Evolutionary conservation across 2,113 vertebrate genomes (phyloP).

Genomic region (Hemibagrus wyckioides): DNA sequence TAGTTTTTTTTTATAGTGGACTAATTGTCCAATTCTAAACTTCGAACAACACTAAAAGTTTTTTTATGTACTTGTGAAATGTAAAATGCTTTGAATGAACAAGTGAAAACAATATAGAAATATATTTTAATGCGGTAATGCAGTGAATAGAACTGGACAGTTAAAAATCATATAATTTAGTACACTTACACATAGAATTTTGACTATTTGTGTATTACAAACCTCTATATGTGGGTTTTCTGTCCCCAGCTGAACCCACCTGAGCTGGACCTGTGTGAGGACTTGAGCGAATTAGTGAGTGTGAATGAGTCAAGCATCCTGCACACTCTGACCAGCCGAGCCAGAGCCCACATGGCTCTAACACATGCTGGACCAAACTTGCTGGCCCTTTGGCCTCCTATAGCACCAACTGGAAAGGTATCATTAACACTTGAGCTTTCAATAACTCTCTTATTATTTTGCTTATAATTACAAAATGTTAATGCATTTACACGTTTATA

Average conservation of each 20-base stretch:
- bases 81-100: neutral
- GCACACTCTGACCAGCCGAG: slow-evolving; percentile 79
- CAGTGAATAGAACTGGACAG: neutral
- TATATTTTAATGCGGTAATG: neutral
- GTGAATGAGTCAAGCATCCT: slow-evolving; percentile 83
- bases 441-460: neutral
- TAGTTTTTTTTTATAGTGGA: neutral
- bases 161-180: neutral
- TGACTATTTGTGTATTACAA: neutral
- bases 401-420: slow-evolving; percentile 73
- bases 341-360: slow-evolving; percentile 70
- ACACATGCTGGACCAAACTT: slow-evolving; percentile 81
- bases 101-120: neutral
- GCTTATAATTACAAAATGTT: neutral
- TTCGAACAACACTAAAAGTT: neutral
- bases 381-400: slow-evolving; percentile 66
- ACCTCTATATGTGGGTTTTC: neutral
- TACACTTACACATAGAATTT: neutral
- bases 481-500: neutral
- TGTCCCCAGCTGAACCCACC: slow-evolving; percentile 81
- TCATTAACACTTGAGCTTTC: neutral
- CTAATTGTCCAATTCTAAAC: neutral
- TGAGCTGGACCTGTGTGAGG: slow-evolving; percentile 81
- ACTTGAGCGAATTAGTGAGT: slow-evolving; percentile 80
- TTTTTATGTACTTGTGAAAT: neutral